Conservation (phyloP, 2,797 vertebrate genomes). For the Pseudocheirus occidentalis region DNA sequence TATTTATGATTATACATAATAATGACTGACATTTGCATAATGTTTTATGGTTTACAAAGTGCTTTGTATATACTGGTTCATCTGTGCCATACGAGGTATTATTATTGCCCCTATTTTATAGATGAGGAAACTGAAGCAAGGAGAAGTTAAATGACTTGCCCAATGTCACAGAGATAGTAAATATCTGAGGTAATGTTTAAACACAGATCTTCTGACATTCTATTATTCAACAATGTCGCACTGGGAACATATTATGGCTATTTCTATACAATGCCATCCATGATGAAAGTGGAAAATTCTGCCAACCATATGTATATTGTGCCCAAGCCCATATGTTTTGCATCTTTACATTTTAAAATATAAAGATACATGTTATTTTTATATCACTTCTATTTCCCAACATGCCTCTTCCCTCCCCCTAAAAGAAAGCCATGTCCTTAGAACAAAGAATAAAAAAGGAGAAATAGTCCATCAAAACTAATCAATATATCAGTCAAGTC, state of each 20-base stretch:
- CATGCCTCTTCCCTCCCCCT: neutral
- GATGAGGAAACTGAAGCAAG: neutral
- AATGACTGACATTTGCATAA: neutral
- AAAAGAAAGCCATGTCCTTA: neutral
- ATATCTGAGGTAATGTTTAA: neutral
- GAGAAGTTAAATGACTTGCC: neutral
- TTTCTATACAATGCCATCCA: neutral
- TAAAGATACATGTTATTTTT: neutral
- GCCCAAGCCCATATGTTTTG: neutral
- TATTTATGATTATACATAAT: neutral
- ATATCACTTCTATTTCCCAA: neutral
- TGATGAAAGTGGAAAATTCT: neutral
- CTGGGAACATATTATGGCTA: neutral
- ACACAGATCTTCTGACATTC: neutral
- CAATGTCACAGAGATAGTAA: neutral
- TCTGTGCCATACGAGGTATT: neutral
- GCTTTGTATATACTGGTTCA: neutral
- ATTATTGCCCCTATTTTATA: neutral
- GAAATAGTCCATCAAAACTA: neutral
- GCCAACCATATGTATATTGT: neutral
- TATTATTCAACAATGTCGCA: neutral
- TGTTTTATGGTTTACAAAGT: neutral
- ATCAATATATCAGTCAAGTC: neutral
- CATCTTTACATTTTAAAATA: neutral
- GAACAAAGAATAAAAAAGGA: neutral